Percentiles rank a stretch among this genome's conserved stretches.
phyloP scores from a whole-genome alignment of 2,113 vertebrate genomes.

The Felis catus region F.catus_Fca126_mat1.0 CM031419.1:167252501-167253000 shows the following conservation, averaged over 20 bases:
- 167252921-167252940: neutral
- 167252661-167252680: neutral
- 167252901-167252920: no score
- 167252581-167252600: conserved; percentile 50
- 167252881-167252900: no score
- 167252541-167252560: conserved; percentile 32
- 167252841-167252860: no score
- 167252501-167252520: neutral
- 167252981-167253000: neutral
- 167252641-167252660: conserved; percentile 19
- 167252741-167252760: no score
- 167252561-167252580: conserved; percentile 20
- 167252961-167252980: neutral
- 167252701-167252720: conserved; percentile 27
- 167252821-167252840: no score
- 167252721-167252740: conserved; percentile 47
- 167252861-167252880: no score
- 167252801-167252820: no score
- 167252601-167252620: conserved; percentile 28
- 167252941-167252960: conserved; percentile 11
- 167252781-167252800: no score
- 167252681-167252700: conserved; percentile 19
- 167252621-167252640: neutral
- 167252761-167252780: no score
- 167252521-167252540: neutral